phyloP scores from a whole-genome alignment of 2,113 vertebrate genomes.

The Ibidorhyncha struthersii region DNA sequence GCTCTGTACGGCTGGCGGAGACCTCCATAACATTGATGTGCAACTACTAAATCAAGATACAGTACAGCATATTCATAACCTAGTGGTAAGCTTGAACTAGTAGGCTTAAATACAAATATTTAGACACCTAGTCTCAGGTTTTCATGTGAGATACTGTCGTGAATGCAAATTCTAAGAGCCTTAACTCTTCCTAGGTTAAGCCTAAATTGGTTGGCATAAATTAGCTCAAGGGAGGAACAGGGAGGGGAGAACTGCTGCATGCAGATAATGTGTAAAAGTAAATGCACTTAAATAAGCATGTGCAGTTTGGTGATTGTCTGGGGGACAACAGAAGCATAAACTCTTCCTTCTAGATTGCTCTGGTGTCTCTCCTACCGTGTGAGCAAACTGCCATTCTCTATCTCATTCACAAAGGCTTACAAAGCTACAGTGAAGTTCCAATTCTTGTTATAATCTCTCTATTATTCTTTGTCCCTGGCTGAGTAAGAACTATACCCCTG shows the following conservation, averaged over 20 bases:
- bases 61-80: slow-evolving; percentile 71
- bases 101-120: background rate
- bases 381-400: background rate
- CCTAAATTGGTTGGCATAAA: background rate
- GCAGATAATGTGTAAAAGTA: background rate
- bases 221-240: background rate
- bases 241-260: background rate
- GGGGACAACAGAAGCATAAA: background rate
- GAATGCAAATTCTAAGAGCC: background rate
- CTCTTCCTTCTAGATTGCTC: background rate
- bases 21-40: slow-evolving; percentile 64
- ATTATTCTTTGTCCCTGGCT: background rate
- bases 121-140: background rate
- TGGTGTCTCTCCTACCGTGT: background rate
- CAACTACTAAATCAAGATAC: slow-evolving; percentile 68
- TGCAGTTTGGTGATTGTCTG: background rate
- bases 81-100: slow-evolving; percentile 66
- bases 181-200: background rate
- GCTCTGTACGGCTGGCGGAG: slow-evolving; percentile 61
- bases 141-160: background rate
- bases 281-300: background rate
- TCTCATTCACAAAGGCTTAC: background rate
- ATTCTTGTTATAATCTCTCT: background rate
- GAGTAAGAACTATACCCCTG: background rate
- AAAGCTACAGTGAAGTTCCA: background rate